Evolutionary conservation across 2,888 invertebrate genomes (phyloP).

Genomic region (Mactromeris polynyma): DNA sequence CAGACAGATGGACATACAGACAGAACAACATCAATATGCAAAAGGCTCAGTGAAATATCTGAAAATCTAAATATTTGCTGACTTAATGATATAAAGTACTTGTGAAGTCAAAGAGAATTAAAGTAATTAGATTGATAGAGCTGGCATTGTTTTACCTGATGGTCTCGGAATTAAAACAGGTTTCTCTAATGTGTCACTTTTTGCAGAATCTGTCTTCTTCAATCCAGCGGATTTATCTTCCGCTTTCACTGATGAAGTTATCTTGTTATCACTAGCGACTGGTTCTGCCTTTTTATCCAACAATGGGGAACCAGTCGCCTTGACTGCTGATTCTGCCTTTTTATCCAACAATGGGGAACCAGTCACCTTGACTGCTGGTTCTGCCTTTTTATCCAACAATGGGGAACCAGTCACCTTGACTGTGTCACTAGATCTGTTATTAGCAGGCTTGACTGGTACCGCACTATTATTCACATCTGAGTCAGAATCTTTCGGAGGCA

Average conservation of each 20-base stretch:
- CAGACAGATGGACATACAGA: too few species aligned
- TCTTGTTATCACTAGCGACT: conserved; percentile 2
- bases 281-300: conserved; percentile 38
- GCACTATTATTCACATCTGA: neutral
- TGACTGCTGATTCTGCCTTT: conserved; percentile 40
- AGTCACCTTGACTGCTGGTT: conserved; percentile 23
- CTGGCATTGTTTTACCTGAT: conserved; percentile 24
- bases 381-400: conserved; percentile 34
- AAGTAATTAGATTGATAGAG: neutral
- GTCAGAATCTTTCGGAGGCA: conserved; percentile 24
- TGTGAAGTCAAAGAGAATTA: too few species aligned
- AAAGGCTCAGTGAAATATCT: too few species aligned
- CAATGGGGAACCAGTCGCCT: neutral
- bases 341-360: conserved; percentile 22
- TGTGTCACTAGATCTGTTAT: conserved; percentile 49
- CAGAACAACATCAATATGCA: too few species aligned
- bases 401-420: conserved; percentile 3
- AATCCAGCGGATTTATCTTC: neutral
- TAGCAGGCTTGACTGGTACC: conserved; percentile 38
- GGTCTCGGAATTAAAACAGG: conserved; percentile 28
- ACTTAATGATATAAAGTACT: too few species aligned
- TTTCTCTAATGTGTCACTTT: conserved; percentile 26
- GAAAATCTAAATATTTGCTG: too few species aligned
- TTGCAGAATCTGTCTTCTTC: conserved; percentile 28
- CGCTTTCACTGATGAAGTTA: neutral